Evolutionary conservation across 2,888 invertebrate genomes (phyloP), one percentile per base, ranked within the genome.

Genomic region (Galeopsomyia nigrocyanea): DNA sequence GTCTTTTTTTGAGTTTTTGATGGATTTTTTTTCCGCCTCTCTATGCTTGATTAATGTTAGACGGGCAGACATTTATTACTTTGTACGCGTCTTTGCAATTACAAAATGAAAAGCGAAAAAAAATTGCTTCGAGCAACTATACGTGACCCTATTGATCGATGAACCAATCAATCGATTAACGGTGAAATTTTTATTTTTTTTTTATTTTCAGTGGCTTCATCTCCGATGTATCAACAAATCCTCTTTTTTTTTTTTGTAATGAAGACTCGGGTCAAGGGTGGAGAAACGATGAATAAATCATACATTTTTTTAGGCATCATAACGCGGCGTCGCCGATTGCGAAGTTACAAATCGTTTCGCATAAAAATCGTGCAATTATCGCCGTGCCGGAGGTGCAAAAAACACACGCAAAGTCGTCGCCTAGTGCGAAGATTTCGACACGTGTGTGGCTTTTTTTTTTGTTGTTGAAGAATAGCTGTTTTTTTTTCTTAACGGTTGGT

Each of bases 261-360:
- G 7, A 31, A 56, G 17, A 39, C 47, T 21, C 39, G 63, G 69
- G 69, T 50, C 69, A 69, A 69, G 69, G 39, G 69, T 57, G 50
- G 26, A 5, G 9, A n/a, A 14, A 5, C 19, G 19, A 19, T 68
- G 74, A 76, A 75, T 78, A 76, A 74, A 70, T 66, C 72, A 67
- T 71, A n/a, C 68, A 17, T 63, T 63, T 63, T 46, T 56, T 46
- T 56, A 5, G 13, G 39, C 7, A 39, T 39, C 39, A 64, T 47
- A 61, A 6, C 19, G 10, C 2, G 7, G 39, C 26, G 39, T 22
- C 58, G 31, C 3, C 47, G 10, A 47, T 21, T 19, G 50, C 49
- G 50, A 65, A 55, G 58, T 39, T 47, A 66, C 47, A 66, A 57
- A 26, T 17, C 49, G 39, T 19, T 14, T 47, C 22, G 50, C 19